Percentiles rank a stretch among this genome's conserved stretches.
phyloP scores from a whole-genome alignment of 2,888 invertebrate genomes.

The Chrysolina oricalcia region DNA sequence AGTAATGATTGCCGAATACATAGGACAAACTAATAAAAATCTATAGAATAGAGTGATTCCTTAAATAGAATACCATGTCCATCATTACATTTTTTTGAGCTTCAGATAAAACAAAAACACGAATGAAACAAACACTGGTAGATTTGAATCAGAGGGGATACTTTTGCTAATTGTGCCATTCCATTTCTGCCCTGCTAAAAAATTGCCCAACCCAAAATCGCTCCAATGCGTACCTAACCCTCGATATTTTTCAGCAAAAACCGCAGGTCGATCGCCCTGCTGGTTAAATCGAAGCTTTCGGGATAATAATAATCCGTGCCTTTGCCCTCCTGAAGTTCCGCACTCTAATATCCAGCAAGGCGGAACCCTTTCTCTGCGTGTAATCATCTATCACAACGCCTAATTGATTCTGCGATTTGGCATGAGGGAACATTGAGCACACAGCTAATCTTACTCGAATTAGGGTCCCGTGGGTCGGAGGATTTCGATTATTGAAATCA shows the following conservation, averaged over 20 bases:
- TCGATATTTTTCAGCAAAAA: neutral
- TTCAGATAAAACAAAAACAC: too few species aligned
- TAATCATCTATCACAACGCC: slow-evolving; percentile 17
- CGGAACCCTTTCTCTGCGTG: slow-evolving; percentile 6
- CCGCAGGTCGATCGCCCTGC: neutral
- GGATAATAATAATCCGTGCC: slow-evolving; percentile 11
- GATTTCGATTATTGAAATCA: neutral
- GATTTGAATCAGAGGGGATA: too few species aligned
- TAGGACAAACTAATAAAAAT: too few species aligned
- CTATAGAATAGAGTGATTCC: too few species aligned
- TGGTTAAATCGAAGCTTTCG: slow-evolving; percentile 3
- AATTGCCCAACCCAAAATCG: neutral
- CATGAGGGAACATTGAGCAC: slow-evolving; percentile 5
- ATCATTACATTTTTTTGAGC: too few species aligned
- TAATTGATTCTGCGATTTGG: slow-evolving; percentile 17
- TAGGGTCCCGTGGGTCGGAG: neutral
- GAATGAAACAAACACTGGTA: too few species aligned
- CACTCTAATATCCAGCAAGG: neutral
- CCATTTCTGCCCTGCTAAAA: neutral
- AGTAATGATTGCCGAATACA: too few species aligned
- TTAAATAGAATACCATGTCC: too few species aligned
- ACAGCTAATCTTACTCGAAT: slow-evolving; percentile 14
- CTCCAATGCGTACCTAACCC: neutral
- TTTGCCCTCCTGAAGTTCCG: neutral
- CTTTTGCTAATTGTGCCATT: neutral